Percentiles rank a stretch among this genome's conserved stretches.
These are phyloP conservation scores for Sphaeramia orbicularis DNA, from an alignment of 2,797 vertebrate species.

Conservation along the genomic window DNA sequence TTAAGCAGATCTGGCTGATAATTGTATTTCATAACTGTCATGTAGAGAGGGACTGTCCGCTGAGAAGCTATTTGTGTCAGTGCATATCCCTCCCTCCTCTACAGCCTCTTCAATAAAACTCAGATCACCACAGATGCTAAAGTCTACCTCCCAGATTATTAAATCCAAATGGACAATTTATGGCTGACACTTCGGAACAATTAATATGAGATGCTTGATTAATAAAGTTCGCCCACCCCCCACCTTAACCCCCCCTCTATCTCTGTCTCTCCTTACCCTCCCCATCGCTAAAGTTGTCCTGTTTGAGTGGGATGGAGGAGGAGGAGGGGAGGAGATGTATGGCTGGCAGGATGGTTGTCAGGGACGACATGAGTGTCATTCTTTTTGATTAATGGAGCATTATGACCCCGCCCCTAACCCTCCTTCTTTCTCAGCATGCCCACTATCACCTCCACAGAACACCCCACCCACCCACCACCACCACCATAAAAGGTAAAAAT, in stretches of 20 bases:
- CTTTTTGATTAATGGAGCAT: slow-evolving; percentile 95
- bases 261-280: slow-evolving; percentile 42
- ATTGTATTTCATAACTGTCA: slow-evolving; percentile 99
- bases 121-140: slow-evolving; percentile 88
- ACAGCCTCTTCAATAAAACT: slow-evolving; percentile 90
- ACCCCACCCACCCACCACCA: slow-evolving; percentile 1
- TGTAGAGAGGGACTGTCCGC: slow-evolving; percentile 89
- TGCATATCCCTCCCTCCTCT: slow-evolving; percentile 67
- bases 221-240: slow-evolving; percentile 88
- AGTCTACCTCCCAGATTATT: too few species aligned
- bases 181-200: slow-evolving; percentile 95
- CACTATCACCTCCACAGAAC: slow-evolving; percentile 68
- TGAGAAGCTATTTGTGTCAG: slow-evolving; percentile 92
- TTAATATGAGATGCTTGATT: slow-evolving; percentile 95
- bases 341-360: slow-evolving; percentile 86
- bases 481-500: slow-evolving; percentile 78
- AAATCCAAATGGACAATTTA: slow-evolving; percentile 95
- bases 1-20: slow-evolving; percentile 98
- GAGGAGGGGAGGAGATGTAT: slow-evolving; percentile 66
- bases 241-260: slow-evolving; percentile 3
- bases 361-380: slow-evolving; percentile 90
- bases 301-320: slow-evolving; percentile 75
- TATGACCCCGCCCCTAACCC: slow-evolving; percentile 85
- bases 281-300: slow-evolving; percentile 78
- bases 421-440: slow-evolving; percentile 69